These are phyloP conservation scores for Diorhabda elongata DNA, from an alignment of 1,140 invertebrate species.

Conservation along the genomic window DNA sequence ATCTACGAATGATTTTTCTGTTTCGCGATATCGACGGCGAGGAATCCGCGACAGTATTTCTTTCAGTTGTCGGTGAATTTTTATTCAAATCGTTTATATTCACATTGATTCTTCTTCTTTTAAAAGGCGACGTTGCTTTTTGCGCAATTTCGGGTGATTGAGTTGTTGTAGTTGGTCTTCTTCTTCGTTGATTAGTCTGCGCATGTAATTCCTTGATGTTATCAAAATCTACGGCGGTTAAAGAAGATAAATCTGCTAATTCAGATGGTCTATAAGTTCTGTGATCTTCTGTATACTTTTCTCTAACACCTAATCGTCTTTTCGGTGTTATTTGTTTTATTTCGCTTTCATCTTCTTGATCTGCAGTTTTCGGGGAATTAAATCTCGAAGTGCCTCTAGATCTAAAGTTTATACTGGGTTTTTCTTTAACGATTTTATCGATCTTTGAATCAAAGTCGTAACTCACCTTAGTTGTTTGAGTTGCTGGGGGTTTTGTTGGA, in stretches of 20 bases:
- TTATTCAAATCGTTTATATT: not conserved
- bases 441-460: constrained; percentile 25
- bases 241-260: constrained; percentile 46
- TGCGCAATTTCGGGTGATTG: not conserved
- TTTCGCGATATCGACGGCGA: constrained; percentile 14
- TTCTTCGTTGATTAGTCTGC: constrained; percentile 19
- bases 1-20: constrained; percentile 34
- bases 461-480: constrained; percentile 44
- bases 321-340: constrained; percentile 12
- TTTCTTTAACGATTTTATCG: constrained; percentile 39
- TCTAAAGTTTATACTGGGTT: constrained; percentile 16
- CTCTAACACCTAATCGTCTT: constrained; percentile 18
- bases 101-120: constrained; percentile 1
- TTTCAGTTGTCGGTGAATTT: constrained; percentile 20
- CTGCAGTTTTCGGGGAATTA: constrained; percentile 10
- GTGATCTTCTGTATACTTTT: constrained; percentile 24
- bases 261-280: constrained; percentile 36
- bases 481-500: constrained; percentile 47
- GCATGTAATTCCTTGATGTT: constrained; percentile 23
- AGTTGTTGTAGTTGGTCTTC: constrained; percentile 35
- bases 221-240: constrained; percentile 44
- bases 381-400: constrained; percentile 48
- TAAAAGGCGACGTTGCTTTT: constrained; percentile 20
- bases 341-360: constrained; percentile 18
- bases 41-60: not conserved